Conservation (phyloP, 2,113 vertebrate genomes). For the Solea solea region DNA sequence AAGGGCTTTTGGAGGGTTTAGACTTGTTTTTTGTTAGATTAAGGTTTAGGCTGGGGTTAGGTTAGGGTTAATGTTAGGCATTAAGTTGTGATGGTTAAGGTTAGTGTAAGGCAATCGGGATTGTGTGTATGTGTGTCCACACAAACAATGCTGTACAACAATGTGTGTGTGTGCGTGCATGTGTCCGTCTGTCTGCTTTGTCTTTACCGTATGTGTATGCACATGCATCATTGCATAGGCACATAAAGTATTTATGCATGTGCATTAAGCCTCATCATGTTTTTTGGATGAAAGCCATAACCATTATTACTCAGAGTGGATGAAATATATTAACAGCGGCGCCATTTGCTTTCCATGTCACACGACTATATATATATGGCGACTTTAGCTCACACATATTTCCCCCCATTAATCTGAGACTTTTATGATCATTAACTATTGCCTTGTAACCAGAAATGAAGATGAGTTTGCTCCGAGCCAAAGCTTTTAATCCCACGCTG, state of each 20-base stretch:
- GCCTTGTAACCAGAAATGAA: slow-evolving; percentile 6
- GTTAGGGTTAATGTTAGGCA: too few relatives aligned
- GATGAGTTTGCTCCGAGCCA: background rate
- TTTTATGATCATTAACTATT: background rate
- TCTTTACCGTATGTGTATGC: background rate
- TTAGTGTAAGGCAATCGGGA: too few relatives aligned
- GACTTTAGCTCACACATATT: background rate
- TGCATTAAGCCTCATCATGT: background rate
- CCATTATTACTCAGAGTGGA: background rate
- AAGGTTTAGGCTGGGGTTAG: too few relatives aligned
- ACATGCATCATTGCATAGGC: background rate
- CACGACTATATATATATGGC: too few relatives aligned
- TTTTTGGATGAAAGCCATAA: slow-evolving; percentile 19
- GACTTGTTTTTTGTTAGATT: too few relatives aligned
- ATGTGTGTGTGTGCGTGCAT: slow-evolving; percentile 27
- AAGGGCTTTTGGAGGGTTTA: too few relatives aligned
- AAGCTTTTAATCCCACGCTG: background rate
- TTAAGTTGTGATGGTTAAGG: too few relatives aligned
- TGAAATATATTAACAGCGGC: background rate
- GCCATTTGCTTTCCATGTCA: background rate
- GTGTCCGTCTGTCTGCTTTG: background rate
- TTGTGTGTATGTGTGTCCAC: too few relatives aligned
- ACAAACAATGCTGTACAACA: too few relatives aligned
- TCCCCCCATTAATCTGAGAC: background rate
- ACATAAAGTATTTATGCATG: background rate